Base-by-base conservation (phyloP, 2,797 vertebrate genomes). In the Bovichtus variegatus region DNA sequence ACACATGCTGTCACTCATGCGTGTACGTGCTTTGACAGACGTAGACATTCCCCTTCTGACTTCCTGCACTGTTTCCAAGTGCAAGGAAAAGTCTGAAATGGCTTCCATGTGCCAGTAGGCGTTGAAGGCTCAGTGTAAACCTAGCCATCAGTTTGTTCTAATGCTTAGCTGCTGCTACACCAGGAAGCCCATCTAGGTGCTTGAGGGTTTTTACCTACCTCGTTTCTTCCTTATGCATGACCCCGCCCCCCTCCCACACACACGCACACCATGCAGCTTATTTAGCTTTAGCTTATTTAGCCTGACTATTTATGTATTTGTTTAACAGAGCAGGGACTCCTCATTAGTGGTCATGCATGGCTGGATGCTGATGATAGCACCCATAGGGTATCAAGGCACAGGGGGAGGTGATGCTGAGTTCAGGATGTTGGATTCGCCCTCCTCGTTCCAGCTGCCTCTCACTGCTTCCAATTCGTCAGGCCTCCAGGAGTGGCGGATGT, bases 51-150 rank as follows among this genome's bases (percentile, higher is more conserved):
- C 66, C 72, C 59, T 53, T 80, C 75, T 69, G 71, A 89, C 81
- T 88, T 82, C 81, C 73, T 81, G 78, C 38, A 19, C 70, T 55
- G 60, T 74, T 89, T 87, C 79, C 77, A 76, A 25, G 25, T 68
- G 27, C 29, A 54, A 27, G 71, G 64, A 79, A 69, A 73, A 71
- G 57, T 71, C 72, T 77, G 71, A 89, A 92, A 93, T 89, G 77
- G 78, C 81, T 92, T 93, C 90, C 89, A 90, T 90, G 87, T 91
- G 87, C 85, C 75, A 36, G 71, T 1, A 85, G 81, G 87, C 63
- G 81, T 75, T 89, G 87, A 87, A 76, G 80, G 66, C 47, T 90
- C 18, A 1, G 51, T 59, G 70, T 87, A 75, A 88, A 86, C 76
- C 62, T 9, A 36, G 18, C 66, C 74, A 57, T 82, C 77, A 36